Base-by-base conservation (phyloP, 2,888 invertebrate species). In the Linnaemya vulpina region DNA sequence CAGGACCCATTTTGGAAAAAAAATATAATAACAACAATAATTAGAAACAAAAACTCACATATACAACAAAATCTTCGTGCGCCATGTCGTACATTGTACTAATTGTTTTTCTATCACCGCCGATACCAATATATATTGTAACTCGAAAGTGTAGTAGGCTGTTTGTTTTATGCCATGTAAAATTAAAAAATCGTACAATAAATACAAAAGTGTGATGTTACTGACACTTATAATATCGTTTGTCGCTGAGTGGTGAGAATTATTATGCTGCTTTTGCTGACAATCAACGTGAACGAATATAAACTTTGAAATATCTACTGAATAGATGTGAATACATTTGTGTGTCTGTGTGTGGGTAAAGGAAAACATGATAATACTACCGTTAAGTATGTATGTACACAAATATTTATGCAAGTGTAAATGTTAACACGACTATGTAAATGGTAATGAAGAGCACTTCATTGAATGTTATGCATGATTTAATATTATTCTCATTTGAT, bases 401-500 rank as follows among this genome's bases (percentile, higher is more conserved):
- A 40, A 10, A 40, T 13, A 40, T 40, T 11, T 1, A 38, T 58
- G 55, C 67, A 74, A 80, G 80, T 80, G 74, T 35, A 30, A 46
- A 49, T 74, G 76, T 82, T 82, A 78, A 79, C 85, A 85, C 78
- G 71, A 67, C 62, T 82, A 79, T 85, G 71, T 79, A 79, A 82
- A 85, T 82, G 75, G 71, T 79, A 85, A 85, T 85, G 82, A 85
- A 82, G 82, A 82, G 71, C 67, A 82, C 82, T 85, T 85, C 75
- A 82, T 79, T 71, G 75, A 46, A 79, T 65, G 75, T 85, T 85
- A 79, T 78, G 58, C 78, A 51, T 82, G 78, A 82, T 85, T 85
- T 75, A 82, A 71, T 82, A 78, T 79, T 60, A 22, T 75, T 71
- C 58, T 79, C 71, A 77, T 71, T 84, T 80, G 76, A 80, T 84